phyloP scores from a whole-genome alignment of 2,888 invertebrate genomes.

The Ptilodon capucinus region DNA sequence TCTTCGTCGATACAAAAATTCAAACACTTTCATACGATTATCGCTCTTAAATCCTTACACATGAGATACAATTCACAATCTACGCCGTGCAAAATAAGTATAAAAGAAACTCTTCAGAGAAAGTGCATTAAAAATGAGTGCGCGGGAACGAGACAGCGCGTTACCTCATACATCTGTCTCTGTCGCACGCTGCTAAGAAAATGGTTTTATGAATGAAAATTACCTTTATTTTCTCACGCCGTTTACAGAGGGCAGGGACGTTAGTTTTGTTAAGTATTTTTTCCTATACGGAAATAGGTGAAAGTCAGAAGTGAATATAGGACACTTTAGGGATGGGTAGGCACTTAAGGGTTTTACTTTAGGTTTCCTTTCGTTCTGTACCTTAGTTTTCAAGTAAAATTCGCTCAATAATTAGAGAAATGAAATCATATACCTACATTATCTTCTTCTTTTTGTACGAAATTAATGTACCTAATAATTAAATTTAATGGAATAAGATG shows the following conservation, averaged over 20 bases:
- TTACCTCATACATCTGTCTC: conserved; percentile 41
- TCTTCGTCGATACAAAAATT: no score
- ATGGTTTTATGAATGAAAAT: conserved; percentile 80
- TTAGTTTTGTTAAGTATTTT: conserved; percentile 61
- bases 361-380: no score
- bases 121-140: conserved; percentile 79
- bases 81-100: conserved; percentile 54
- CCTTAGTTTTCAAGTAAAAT: no score
- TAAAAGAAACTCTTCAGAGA: conserved; percentile 67
- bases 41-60: no score
- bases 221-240: conserved; percentile 76
- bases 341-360: no score
- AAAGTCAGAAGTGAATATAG: not conserved
- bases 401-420: no score
- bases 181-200: conserved; percentile 64
- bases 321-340: not conserved
- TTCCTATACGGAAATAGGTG: conserved; percentile 52
- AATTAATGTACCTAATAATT: no score
- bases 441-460: no score
- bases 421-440: no score
- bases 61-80: conserved; percentile 46
- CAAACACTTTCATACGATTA: no score
- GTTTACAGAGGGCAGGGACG: conserved; percentile 70
- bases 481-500: no score
- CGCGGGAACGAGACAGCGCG: conserved; percentile 48